Conservation (phyloP, 2,797 vertebrate species). For the Bradypodion pumilum region DNA sequence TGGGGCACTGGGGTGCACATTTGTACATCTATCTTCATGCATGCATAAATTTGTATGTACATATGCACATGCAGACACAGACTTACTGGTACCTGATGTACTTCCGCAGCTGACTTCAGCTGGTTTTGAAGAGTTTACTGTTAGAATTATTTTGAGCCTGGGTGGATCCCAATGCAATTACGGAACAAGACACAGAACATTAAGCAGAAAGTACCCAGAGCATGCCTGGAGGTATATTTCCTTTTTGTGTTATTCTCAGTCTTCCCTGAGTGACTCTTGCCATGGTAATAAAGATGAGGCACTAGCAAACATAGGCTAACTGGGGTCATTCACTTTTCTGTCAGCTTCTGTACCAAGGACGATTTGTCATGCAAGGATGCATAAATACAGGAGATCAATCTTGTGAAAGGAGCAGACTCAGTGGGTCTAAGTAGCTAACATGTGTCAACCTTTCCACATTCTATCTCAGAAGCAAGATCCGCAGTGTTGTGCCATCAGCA, state of each 20-base stretch:
- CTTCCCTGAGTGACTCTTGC: conserved; percentile 45
- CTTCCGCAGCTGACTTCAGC: no score
- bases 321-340: conserved; percentile 63
- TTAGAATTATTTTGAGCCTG: neutral
- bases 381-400: conserved; percentile 69
- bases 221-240: conserved; percentile 21
- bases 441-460: conserved; percentile 22
- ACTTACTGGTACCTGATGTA: no score
- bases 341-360: conserved; percentile 57
- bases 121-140: no score
- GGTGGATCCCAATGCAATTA: neutral
- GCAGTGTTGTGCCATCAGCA: neutral
- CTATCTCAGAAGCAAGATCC: conserved; percentile 21
- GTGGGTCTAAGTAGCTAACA: conserved; percentile 36
- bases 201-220: conserved; percentile 34
- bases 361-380: conserved; percentile 62
- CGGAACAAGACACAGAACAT: neutral
- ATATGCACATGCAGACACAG: no score
- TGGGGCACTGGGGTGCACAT: neutral
- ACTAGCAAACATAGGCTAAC: conserved; percentile 49
- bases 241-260: conserved; percentile 14
- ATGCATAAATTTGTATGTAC: no score
- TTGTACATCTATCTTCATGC: neutral
- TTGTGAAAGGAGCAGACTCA: conserved; percentile 34
- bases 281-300: conserved; percentile 63